phyloP scores from a whole-genome alignment of 2,888 invertebrate species.

The Eumacrocentrus americanus region DNA sequence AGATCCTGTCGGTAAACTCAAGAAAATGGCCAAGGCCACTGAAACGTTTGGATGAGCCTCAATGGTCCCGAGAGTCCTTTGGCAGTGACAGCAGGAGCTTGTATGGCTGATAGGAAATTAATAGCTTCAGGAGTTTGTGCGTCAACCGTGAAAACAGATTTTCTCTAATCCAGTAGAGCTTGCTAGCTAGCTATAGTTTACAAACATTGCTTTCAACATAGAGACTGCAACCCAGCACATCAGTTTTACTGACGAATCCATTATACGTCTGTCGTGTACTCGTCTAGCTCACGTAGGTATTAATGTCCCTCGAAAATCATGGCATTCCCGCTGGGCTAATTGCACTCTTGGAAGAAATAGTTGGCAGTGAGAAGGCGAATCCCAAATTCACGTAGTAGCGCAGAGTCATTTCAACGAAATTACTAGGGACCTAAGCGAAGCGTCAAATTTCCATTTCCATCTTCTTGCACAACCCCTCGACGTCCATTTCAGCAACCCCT shows the following conservation, averaged over 20 bases:
- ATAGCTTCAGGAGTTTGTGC: not conserved
- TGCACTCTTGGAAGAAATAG: not conserved
- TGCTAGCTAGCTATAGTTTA: not conserved
- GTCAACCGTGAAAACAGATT: not conserved
- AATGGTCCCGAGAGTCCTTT: too few species aligned
- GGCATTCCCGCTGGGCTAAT: not conserved
- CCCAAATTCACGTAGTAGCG: constrained; percentile 11
- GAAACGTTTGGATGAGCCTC: too few species aligned
- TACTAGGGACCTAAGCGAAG: constrained; percentile 26
- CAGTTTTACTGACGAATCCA: too few species aligned
- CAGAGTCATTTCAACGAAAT: constrained; percentile 30
- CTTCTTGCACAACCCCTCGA: not conserved
- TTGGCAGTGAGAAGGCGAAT: not conserved
- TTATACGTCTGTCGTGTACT: too few species aligned
- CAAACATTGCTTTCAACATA: too few species aligned
- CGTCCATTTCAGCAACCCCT: not conserved
- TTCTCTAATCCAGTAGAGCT: constrained; percentile 9
- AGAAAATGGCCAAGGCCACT: too few species aligned
- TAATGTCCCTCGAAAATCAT: not conserved
- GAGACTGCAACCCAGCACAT: too few species aligned
- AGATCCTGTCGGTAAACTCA: too few species aligned
- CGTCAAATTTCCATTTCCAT: constrained; percentile 29
- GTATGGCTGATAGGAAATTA: not conserved
- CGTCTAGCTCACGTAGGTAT: not conserved
- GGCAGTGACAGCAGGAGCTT: not conserved